Percentiles rank a stretch among this genome's conserved stretches.
Conservation (phyloP, 2,888 invertebrate species). For the Microchrysa polita region DNA sequence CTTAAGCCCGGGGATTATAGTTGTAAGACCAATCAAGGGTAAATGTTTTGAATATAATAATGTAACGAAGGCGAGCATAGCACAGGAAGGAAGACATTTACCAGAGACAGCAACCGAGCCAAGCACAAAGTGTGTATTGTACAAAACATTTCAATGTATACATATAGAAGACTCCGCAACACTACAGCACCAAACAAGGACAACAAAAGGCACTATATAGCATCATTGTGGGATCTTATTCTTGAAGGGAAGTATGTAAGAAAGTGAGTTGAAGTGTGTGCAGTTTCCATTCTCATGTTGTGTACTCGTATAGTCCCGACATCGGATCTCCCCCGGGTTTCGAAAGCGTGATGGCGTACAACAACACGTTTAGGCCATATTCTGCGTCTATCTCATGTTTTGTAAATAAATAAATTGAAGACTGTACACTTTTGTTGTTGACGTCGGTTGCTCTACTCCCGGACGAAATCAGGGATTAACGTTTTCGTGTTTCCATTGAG, state of each 20-base stretch:
- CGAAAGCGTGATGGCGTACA: constrained; percentile 15
- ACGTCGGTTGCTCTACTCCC: constrained; percentile 17
- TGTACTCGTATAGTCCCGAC: neutral
- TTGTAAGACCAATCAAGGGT: constrained; percentile 56
- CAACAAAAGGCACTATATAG: constrained; percentile 9
- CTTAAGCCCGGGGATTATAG: constrained; percentile 55
- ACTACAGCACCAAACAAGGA: constrained; percentile 19
- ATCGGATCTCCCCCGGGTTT: neutral
- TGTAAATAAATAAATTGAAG: constrained; percentile 46
- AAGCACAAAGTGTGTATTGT: constrained; percentile 18
- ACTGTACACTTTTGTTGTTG: constrained; percentile 31
- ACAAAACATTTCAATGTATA: neutral
- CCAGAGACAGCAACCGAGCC: constrained; percentile 35
- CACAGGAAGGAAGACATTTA: constrained; percentile 40
- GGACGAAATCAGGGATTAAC: constrained; percentile 44
- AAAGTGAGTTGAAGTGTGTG: constrained; percentile 16
- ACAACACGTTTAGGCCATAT: constrained; percentile 41
- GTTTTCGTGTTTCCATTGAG: constrained; percentile 45
- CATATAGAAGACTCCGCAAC: neutral
- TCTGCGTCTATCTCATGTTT: constrained; percentile 44
- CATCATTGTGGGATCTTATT: constrained; percentile 25
- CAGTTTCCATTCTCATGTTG: neutral
- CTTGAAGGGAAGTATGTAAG: constrained; percentile 40
- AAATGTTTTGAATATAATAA: constrained; percentile 57
- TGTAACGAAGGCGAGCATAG: constrained; percentile 46